Conservation (phyloP, 2,113 vertebrate genomes). For the Struthio camelus region DNA sequence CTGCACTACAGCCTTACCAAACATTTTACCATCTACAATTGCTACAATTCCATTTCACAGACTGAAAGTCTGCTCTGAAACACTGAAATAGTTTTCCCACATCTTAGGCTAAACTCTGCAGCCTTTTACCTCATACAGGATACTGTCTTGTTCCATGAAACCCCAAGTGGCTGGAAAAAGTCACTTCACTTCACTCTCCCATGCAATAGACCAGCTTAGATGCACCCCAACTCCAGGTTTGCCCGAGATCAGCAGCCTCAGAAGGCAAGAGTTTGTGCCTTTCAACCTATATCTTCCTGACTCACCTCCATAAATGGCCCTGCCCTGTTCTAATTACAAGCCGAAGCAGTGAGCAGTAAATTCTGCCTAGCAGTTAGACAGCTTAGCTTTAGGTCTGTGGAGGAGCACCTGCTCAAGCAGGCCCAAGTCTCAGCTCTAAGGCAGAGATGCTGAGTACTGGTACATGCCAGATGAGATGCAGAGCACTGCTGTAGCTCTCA, state of each 20-base stretch:
- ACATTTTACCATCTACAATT: not conserved
- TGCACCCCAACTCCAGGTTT: too few species aligned
- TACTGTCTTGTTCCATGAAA: not conserved
- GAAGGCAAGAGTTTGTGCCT: too few species aligned
- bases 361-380: not conserved
- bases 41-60: not conserved
- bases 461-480: not conserved
- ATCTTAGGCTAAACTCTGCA: not conserved
- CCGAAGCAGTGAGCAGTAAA: not conserved
- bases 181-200: not conserved
- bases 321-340: not conserved
- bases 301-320: not conserved
- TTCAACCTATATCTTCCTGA: too few species aligned
- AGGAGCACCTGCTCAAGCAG: not conserved
- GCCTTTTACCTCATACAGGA: not conserved
- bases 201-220: not conserved
- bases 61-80: not conserved
- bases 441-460: not conserved
- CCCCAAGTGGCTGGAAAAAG: not conserved
- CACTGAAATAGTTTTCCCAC: not conserved
- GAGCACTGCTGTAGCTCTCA: not conserved
- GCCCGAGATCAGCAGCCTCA: too few species aligned
- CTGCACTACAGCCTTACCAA: not conserved
- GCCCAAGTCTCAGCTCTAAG: not conserved
- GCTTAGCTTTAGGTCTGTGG: not conserved